Conservation (phyloP, 1,140 invertebrate species). For the Capitella teleta region DNA sequence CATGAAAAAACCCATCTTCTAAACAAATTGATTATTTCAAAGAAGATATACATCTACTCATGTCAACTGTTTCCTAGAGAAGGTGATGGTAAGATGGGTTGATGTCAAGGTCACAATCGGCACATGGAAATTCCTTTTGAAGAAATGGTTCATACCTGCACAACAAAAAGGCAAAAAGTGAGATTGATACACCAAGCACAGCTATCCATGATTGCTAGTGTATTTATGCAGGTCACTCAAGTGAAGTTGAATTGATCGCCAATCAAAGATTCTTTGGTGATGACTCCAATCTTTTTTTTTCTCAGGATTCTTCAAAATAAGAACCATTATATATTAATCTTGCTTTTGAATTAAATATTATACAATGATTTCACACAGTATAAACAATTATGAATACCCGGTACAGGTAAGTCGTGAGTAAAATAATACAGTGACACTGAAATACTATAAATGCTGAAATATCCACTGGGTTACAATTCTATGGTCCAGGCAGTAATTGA, state of each 20-base stretch:
- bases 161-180: constrained; percentile 11
- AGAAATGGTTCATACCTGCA: constrained; percentile 38
- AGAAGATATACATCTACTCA: too few relatives aligned
- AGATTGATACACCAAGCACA: not conserved
- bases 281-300: not conserved
- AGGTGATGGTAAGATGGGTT: constrained; percentile 29
- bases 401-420: too few relatives aligned
- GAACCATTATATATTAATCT: not conserved
- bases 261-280: not conserved
- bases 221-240: not conserved
- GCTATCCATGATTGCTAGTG: not conserved
- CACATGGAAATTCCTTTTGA: constrained; percentile 31
- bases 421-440: too few relatives aligned
- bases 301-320: not conserved
- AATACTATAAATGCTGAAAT: too few relatives aligned
- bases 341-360: too few relatives aligned
- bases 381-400: too few relatives aligned
- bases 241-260: not conserved
- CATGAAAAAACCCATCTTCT: too few relatives aligned
- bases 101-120: constrained; percentile 27
- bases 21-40: too few relatives aligned
- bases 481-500: too few relatives aligned
- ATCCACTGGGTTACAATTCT: too few relatives aligned
- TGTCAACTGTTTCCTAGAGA: too few relatives aligned
- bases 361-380: too few relatives aligned